Conservation (phyloP, 2,797 vertebrate species). For the Phaenicophaeus curvirostris region DNA sequence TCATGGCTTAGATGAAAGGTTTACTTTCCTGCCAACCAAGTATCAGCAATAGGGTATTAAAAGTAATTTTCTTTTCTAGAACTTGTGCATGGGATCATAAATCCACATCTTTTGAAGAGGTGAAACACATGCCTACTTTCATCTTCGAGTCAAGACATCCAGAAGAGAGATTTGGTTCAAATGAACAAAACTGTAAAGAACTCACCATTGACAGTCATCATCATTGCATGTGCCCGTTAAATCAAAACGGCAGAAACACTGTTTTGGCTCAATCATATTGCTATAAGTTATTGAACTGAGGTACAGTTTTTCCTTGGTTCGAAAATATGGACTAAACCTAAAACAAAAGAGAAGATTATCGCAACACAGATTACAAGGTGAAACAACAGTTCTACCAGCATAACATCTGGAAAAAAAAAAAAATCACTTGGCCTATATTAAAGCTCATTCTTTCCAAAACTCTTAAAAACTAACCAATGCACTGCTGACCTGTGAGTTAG, state of each 20-base stretch:
- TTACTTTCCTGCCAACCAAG: neutral
- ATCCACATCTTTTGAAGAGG: neutral
- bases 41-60: neutral
- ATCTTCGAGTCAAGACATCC: neutral
- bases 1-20: neutral
- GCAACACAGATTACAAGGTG: neutral
- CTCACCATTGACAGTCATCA: slow-evolving; percentile 92
- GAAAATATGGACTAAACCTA: slow-evolving; percentile 97
- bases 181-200: neutral
- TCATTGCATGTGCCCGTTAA: slow-evolving; percentile 96
- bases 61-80: neutral
- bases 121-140: neutral
- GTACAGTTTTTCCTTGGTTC: slow-evolving; percentile 94
- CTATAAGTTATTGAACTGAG: slow-evolving; percentile 91
- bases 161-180: neutral
- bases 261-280: slow-evolving; percentile 88
- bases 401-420: neutral
- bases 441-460: neutral
- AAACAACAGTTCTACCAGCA: neutral
- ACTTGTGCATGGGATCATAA: neutral
- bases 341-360: neutral
- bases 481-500: neutral
- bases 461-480: neutral
- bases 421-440: neutral
- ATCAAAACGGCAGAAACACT: slow-evolving; percentile 93